Conservation (phyloP, 2,113 vertebrate genomes). For the Casuarius casuarius region DNA sequence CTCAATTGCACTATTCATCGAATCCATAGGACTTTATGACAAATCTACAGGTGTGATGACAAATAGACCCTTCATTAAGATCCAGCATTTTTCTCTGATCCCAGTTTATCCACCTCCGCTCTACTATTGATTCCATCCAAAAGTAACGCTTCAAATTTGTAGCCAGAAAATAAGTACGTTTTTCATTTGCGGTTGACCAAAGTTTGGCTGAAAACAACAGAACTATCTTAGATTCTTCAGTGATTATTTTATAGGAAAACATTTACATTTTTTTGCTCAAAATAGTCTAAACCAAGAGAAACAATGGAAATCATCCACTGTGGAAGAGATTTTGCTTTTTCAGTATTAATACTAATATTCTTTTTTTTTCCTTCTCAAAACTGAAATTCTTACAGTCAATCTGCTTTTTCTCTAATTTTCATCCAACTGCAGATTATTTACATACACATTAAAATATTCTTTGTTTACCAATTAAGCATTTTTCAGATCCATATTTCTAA, state of each 20-base stretch:
- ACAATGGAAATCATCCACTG: neutral
- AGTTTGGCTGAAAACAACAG: neutral
- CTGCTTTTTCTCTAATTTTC: neutral
- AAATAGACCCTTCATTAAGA: neutral
- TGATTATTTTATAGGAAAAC: neutral
- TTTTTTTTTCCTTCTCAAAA: neutral
- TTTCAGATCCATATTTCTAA: neutral
- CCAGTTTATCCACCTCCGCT: conserved; percentile 44
- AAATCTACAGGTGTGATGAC: neutral
- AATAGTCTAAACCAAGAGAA: neutral
- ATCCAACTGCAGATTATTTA: neutral
- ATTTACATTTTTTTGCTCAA: neutral
- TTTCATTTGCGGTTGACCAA: conserved; percentile 22
- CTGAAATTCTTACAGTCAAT: neutral
- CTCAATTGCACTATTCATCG: neutral
- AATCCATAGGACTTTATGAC: neutral
- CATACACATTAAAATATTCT: neutral
- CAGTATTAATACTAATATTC: neutral
- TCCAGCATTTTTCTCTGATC: neutral
- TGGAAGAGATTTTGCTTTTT: neutral
- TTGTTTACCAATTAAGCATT: neutral
- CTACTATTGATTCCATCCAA: neutral
- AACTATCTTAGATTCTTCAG: neutral
- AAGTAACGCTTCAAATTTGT: neutral
- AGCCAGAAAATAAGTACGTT: conserved; percentile 5